Base-by-base conservation (phyloP, 2,113 vertebrate genomes). In the Heptranchias perlo region DNA sequence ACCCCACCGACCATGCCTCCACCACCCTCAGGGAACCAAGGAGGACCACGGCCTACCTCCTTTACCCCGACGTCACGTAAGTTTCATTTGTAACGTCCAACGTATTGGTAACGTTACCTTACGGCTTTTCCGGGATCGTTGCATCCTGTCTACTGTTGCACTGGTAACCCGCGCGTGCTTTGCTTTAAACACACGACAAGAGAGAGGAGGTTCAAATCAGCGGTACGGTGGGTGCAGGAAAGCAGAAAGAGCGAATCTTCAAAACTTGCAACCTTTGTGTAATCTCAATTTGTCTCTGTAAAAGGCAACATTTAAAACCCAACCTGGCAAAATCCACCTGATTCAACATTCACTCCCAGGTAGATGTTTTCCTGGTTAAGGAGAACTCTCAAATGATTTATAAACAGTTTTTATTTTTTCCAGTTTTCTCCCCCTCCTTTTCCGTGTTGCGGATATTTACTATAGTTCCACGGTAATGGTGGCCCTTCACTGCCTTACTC, bases 1-100 rank as follows among this genome's bases (percentile, higher is more conserved):
- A 98, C 98, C 96, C 98, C 98, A 97, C 98, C 98, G 97, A 98
- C 97, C 86, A 99, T 99, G 99, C 98, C 99, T 0, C 99, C 99
- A 96, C 99, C 99, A 62, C 99, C 99, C 1, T 31, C 65, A 14
- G 97, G 99, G 97, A 99, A 99, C 97, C 97, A 99, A 0, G 98
- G 98, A 0, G 99, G 98, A 89, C 99, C 99, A 16, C 98, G 99
- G 6, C 98, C 99, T 0, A 98, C 98, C 96, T 98, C 99, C 86
- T 99, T 99, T 97, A 99, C 99, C 96, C 99, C 99, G 0, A 97
- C 99, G 97, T 98, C 99, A 97, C 96, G 99, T 99, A 98, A 98
- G 98, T 87, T 10, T 54, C 92, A 69, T 39, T 62, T 11, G 35
- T n/a, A 18, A n/a, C 8, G 4, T 14, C 64, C 58, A 18, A 0